Evolutionary conservation across 2,888 invertebrate genomes (phyloP).

Genomic region (Drosophila tripunctata): DNA sequence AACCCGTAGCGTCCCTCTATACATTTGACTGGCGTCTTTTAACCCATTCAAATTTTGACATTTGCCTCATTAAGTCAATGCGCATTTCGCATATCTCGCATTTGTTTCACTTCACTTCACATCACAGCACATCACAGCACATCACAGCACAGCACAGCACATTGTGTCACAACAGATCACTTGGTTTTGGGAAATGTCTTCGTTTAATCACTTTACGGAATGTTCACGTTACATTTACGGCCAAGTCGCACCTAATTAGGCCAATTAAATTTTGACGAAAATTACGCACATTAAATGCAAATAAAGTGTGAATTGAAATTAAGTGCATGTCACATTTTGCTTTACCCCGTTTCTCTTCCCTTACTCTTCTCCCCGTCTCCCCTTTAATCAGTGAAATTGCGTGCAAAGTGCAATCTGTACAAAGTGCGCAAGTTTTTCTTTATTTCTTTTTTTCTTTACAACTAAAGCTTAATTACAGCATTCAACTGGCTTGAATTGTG

Average conservation of each 20-base stretch:
- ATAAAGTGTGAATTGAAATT: constrained; percentile 40
- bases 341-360: too few relatives aligned
- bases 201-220: constrained; percentile 45
- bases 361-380: too few relatives aligned
- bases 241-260: constrained; percentile 63
- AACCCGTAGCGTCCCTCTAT: not conserved
- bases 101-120: constrained; percentile 41
- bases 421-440: not conserved
- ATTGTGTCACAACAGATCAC: too few relatives aligned
- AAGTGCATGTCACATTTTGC: constrained; percentile 40
- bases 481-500: not conserved
- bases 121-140: constrained; percentile 20
- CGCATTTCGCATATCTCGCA: constrained; percentile 40
- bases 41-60: constrained; percentile 51
- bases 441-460: not conserved
- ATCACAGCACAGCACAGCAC: not conserved
- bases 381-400: not conserved
- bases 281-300: constrained; percentile 46
- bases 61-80: constrained; percentile 50
- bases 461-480: constrained; percentile 4
- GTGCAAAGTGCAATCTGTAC: not conserved
- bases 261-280: constrained; percentile 58
- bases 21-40: constrained; percentile 30
- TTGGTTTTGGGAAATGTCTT: constrained; percentile 5
- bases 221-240: constrained; percentile 45